A percentile compares a stretch with the other conserved stretches of the same genome.
Evolutionary conservation across 2,113 vertebrate genomes (phyloP).

Genomic region (Oryctolagus cuniculus): mOryCun1.1 NC_091432.1:6779001-6779500

Average conservation of each 20-base stretch:
- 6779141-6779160: neutral
- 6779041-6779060: neutral
- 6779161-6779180: neutral
- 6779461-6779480: neutral
- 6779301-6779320: neutral
- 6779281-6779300: neutral
- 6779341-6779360: neutral
- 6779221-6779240: neutral
- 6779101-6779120: neutral
- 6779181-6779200: neutral
- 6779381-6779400: neutral
- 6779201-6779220: neutral
- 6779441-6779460: neutral
- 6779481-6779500: conserved; percentile 10
- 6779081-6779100: neutral
- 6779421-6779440: neutral
- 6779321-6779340: neutral
- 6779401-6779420: neutral
- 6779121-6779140: neutral
- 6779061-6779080: neutral
- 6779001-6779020: neutral
- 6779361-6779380: neutral
- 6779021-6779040: neutral
- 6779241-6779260: neutral
- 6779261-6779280: neutral